A percentile compares a stretch with the other conserved stretches of the same genome.
phyloP scores from a whole-genome alignment of 2,888 invertebrate genomes.

The Thelaira solivaga region DNA sequence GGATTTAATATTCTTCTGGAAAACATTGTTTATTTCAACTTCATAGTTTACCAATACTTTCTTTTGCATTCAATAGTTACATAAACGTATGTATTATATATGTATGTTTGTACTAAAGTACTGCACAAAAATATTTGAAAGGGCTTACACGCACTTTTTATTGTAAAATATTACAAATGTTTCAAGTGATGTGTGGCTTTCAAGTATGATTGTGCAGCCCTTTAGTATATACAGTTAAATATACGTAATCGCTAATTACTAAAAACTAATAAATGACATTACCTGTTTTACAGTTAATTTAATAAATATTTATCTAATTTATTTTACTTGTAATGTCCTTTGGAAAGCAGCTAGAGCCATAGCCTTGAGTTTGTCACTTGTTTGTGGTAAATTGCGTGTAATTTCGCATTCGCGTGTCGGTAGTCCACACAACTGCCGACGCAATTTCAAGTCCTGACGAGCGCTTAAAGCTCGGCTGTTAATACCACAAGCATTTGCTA shows the following conservation, averaged over 20 bases:
- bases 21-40: too few species aligned
- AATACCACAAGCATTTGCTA: constrained; percentile 86
- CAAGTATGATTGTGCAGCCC: too few species aligned
- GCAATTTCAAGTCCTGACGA: constrained; percentile 85
- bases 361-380: constrained; percentile 71
- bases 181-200: too few species aligned
- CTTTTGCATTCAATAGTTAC: too few species aligned
- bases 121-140: too few species aligned
- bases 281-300: background rate
- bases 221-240: constrained; percentile 13
- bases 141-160: too few species aligned
- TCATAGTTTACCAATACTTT: background rate
- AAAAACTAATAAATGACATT: constrained; percentile 26
- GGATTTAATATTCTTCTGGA: too few species aligned
- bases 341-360: constrained; percentile 74
- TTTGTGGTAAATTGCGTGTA: constrained; percentile 68
- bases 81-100: too few species aligned
- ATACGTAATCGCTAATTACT: constrained; percentile 10
- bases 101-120: too few species aligned
- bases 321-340: constrained; percentile 72
- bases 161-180: too few species aligned
- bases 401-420: constrained; percentile 81
- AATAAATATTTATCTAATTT: constrained; percentile 12
- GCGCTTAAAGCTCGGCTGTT: constrained; percentile 88
- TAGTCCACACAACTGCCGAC: constrained; percentile 83